A percentile compares a stretch with the other conserved stretches of the same genome.
Conservation (phyloP, 1,140 invertebrate genomes). For the Drosophila arizonae region DNA sequence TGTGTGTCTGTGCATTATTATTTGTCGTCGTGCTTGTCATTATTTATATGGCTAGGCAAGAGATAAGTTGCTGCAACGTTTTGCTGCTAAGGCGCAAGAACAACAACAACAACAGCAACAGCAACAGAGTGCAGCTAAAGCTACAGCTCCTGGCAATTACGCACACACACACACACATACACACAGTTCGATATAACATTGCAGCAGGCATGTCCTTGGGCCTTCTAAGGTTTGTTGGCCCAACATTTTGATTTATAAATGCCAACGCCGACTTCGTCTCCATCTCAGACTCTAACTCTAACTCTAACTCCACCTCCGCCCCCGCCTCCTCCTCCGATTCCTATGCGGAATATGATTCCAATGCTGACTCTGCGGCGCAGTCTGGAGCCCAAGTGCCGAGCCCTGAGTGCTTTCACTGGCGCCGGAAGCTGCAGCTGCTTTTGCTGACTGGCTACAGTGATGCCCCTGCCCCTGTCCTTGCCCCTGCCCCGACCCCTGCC, state of each 20-base stretch:
- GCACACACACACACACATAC: conserved; percentile 39
- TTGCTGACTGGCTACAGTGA: conserved; percentile 60
- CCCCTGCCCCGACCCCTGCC: conserved; percentile 2
- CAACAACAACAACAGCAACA: conserved; percentile 31
- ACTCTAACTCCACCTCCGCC: conserved; percentile 26
- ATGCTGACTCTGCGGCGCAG: conserved; percentile 7
- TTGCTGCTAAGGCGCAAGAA: conserved; percentile 54
- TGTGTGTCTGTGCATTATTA: conserved; percentile 71
- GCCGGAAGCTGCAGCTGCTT: conserved; percentile 73
- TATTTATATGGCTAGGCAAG: conserved; percentile 81
- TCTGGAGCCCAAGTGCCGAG: conserved; percentile 10
- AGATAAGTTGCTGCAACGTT: conserved; percentile 76
- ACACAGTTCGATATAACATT: conserved; percentile 32
- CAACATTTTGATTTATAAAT: conserved; percentile 81
- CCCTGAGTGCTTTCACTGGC: conserved; percentile 9
- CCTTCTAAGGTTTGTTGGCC: conserved; percentile 74
- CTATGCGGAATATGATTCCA: background rate
- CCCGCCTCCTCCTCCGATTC: conserved; percentile 3
- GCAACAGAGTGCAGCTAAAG: background rate
- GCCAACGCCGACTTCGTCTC: conserved; percentile 63
- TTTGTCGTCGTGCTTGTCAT: conserved; percentile 82
- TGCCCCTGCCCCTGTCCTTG: background rate
- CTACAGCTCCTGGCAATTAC: conserved; percentile 67
- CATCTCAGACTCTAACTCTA: conserved; percentile 19
- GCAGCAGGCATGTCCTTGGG: conserved; percentile 51